Conservation (phyloP, 2,797 vertebrate genomes). For the Heliangelus exortis region DNA sequence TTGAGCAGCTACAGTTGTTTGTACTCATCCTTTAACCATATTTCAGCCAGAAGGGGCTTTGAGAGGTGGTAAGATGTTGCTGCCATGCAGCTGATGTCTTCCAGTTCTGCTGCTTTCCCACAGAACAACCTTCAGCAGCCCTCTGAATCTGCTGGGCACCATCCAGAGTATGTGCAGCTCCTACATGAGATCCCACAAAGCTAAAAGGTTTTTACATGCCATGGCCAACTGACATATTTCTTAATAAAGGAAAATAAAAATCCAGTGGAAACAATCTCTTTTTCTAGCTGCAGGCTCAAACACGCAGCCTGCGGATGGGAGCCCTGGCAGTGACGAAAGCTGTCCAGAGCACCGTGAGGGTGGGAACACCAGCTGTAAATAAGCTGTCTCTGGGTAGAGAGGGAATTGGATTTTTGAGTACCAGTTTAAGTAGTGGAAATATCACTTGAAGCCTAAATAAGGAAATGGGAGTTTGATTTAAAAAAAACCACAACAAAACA, state of each 20-base stretch:
- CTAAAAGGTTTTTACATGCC: not conserved
- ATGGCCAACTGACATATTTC: not conserved
- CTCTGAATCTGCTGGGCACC: not conserved
- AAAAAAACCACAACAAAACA: too few relatives aligned
- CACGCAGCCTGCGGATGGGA: not conserved
- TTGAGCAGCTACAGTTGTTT: not conserved
- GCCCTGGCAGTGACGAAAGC: not conserved
- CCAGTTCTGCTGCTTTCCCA: not conserved
- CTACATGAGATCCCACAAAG: not conserved
- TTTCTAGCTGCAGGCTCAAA: not conserved
- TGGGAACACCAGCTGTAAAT: not conserved
- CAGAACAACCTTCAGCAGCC: not conserved
- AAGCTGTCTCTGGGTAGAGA: not conserved
- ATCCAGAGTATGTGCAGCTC: not conserved
- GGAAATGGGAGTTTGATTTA: not conserved
- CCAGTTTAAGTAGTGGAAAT: slow-evolving; percentile 7
- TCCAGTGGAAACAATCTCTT: not conserved
- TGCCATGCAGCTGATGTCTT: not conserved
- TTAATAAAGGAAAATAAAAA: not conserved
- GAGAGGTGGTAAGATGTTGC: not conserved
- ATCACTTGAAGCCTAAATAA: slow-evolving; percentile 37
- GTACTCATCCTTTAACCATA: not conserved
- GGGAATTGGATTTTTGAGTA: slow-evolving; percentile 32
- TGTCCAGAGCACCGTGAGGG: rapidly evolving
- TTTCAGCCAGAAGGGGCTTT: not conserved